A percentile compares a stretch with the other conserved stretches of the same genome.
These are phyloP conservation scores for Sparus aurata DNA, from an alignment of 2,797 vertebrate species.

Conservation along the genomic window DNA sequence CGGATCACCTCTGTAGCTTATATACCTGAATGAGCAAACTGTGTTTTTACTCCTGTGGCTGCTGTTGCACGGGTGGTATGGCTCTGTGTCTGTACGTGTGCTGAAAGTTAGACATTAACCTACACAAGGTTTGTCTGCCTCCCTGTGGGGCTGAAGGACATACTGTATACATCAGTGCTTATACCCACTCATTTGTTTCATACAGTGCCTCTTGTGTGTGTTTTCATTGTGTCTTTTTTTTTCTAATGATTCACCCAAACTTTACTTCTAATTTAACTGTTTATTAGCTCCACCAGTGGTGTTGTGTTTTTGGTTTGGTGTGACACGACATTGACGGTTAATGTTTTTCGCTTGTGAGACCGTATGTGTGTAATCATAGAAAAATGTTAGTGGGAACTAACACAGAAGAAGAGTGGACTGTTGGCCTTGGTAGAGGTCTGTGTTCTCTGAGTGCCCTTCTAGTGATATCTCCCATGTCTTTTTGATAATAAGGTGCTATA, in stretches of 20 bases:
- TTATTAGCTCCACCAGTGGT: too few relatives aligned
- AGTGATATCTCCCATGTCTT: too few relatives aligned
- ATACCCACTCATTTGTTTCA: slow-evolving; percentile 42
- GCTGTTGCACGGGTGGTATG: slow-evolving; percentile 44
- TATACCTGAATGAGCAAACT: slow-evolving; percentile 64
- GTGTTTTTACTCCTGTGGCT: slow-evolving; percentile 64
- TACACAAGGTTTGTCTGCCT: slow-evolving; percentile 59
- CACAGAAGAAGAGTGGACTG: too few relatives aligned
- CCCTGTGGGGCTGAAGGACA: slow-evolving; percentile 57
- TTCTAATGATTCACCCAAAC: slow-evolving; percentile 5
- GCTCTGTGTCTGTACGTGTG: not conserved
- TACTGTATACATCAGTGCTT: slow-evolving; percentile 47
- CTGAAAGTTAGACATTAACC: slow-evolving; percentile 71
- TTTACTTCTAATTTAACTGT: not conserved
- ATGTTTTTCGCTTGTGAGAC: too few relatives aligned
- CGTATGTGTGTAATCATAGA: too few relatives aligned
- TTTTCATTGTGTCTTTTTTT: slow-evolving; percentile 31
- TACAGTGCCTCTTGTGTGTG: slow-evolving; percentile 17
- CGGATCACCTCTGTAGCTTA: slow-evolving; percentile 70
- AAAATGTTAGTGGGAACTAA: too few relatives aligned
- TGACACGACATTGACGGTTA: too few relatives aligned
- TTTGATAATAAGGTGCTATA: too few relatives aligned
- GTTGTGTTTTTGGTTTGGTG: too few relatives aligned
- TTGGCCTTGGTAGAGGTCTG: too few relatives aligned
- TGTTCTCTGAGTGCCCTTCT: too few relatives aligned